Evolutionary conservation across 2,888 invertebrate genomes (phyloP).

Genomic region (Formica aserva): DNA sequence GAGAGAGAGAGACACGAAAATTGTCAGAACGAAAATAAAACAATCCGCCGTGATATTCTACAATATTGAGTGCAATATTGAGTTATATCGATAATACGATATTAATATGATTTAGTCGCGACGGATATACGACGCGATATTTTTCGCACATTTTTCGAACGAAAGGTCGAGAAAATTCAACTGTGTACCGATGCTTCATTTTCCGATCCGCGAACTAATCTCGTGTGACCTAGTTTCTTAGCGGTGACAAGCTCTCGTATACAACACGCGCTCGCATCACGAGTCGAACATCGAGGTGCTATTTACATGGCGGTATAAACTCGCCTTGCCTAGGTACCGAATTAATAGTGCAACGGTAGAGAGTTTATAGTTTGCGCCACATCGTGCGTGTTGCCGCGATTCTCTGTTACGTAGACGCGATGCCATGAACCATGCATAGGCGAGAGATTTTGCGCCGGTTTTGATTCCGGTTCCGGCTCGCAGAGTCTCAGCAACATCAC

Average conservation of each 20-base stretch:
- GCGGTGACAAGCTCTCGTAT: not conserved
- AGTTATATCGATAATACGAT: constrained; percentile 40
- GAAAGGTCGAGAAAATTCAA: not conserved
- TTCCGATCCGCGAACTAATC: constrained; percentile 15
- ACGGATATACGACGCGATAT: not conserved
- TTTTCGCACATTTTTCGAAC: not conserved
- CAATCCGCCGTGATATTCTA: constrained; percentile 5
- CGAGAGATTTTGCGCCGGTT: constrained; percentile 74
- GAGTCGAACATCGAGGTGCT: not conserved
- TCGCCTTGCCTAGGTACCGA: not conserved
- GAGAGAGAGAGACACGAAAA: not conserved
- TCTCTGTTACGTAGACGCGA: not conserved
- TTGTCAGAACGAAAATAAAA: constrained; percentile 9
- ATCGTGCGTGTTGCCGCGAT: not conserved
- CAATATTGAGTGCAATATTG: not conserved
- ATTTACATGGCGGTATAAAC: constrained; percentile 4
- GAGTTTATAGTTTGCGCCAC: not conserved
- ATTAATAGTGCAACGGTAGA: constrained; percentile 47
- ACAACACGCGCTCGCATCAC: not conserved
- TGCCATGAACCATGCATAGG: constrained; percentile 26
- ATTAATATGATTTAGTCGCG: not conserved
- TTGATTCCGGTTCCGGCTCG: constrained; percentile 70
- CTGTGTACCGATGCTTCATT: not conserved
- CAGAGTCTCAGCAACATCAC: constrained; percentile 24
- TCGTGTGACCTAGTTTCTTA: constrained; percentile 21